Evolutionary conservation across 2,888 invertebrate species (phyloP).

Genomic region (Onchidella celtica): DNA sequence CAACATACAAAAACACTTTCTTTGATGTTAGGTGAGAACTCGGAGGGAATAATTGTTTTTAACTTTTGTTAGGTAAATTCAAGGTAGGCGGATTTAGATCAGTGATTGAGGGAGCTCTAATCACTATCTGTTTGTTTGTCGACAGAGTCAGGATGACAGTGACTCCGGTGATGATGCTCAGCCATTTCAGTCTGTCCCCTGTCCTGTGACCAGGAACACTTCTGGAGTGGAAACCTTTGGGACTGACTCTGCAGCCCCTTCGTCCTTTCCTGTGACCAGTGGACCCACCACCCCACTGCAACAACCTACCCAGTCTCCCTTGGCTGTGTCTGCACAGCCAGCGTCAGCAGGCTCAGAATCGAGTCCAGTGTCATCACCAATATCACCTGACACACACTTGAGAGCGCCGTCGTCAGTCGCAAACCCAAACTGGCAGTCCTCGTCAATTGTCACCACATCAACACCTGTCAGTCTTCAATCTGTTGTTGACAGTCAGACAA

Average conservation of each 20-base stretch:
- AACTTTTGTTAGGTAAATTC: too few species aligned
- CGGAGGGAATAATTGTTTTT: too few species aligned
- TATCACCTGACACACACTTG: not conserved
- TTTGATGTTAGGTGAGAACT: too few species aligned
- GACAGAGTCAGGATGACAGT: constrained; percentile 15
- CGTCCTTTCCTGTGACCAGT: not conserved
- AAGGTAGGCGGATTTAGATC: too few species aligned
- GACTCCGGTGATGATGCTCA: constrained; percentile 11
- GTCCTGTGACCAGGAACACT: not conserved
- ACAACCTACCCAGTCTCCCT: not conserved
- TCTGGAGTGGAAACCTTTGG: not conserved
- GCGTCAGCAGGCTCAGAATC: not conserved
- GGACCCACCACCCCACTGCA: not conserved
- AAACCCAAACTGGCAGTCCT: too few species aligned
- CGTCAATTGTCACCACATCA: not conserved
- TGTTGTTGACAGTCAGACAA: too few species aligned
- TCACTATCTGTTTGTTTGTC: too few species aligned
- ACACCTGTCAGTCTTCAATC: too few species aligned
- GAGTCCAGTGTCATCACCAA: not conserved
- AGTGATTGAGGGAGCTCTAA: too few species aligned
- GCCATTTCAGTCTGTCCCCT: not conserved
- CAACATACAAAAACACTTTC: too few species aligned
- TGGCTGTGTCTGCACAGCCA: not conserved
- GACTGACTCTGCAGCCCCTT: not conserved
- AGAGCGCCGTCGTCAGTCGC: not conserved